Base-by-base conservation (phyloP, 37 sponge, comb jelly and placozoan species). In the Amphimedon queenslandica region DNA sequence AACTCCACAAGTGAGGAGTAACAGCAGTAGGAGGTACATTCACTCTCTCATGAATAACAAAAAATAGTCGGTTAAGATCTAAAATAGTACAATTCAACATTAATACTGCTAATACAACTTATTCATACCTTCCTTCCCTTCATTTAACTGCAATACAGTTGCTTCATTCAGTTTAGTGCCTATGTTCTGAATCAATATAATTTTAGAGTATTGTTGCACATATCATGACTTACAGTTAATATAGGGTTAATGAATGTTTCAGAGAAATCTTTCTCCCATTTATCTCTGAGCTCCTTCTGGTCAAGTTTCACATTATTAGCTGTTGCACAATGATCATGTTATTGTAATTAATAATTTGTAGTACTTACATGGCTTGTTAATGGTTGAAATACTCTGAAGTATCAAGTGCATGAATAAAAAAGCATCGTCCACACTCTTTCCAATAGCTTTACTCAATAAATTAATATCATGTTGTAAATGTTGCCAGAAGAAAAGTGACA, bases 1-100 rank as follows among this genome's bases (percentile, higher is more conserved):
- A 87, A 55, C 58, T 69, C 92, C 92, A 91, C 31, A 89, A 51
- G 34, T 76, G 80, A 36, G 81, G 85, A 30, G 76, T 31, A 60
- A 55, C 66, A 10, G 56, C 32, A 1, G 42, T 64, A 25, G 42
- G 35, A 4, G 56, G 55, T 2, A 61, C 61, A 21, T 67, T 37
- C 4, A 64, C 61, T 53, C 66, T 69, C 75, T 88, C 89, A 74
- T 88, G 82, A 55, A 79, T 79, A 43, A 75, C 13, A 55, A 57
- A 82, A 75, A 79, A 82, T 63, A 88, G 37, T 24, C 58, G 71
- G 36, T 88, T 84, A 56, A 73, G 89, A 0, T 82, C 89, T 88
- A 68, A 55, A 34, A 23, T 8, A 55, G 60, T 58, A 58, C 31
- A 31, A 60, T 24, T 5, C 3, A 51, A 29, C 5, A 4, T 24